Percentiles rank a stretch among this genome's conserved stretches.
Conservation (phyloP, 2,888 invertebrate species). For the Coleophora flavipennella region DNA sequence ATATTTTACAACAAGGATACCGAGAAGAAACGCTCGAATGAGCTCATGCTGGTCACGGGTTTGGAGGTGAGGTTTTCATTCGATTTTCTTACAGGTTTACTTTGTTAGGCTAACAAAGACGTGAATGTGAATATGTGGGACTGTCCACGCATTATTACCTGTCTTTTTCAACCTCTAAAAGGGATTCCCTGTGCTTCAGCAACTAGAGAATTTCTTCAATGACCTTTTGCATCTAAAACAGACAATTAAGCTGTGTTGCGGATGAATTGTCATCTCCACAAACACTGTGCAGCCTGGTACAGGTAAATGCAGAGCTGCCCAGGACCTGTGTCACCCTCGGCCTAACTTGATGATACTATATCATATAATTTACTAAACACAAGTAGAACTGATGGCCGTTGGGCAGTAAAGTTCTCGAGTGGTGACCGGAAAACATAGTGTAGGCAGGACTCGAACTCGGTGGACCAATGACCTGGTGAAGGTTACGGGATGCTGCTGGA, state of each 20-base stretch:
- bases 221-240: background rate
- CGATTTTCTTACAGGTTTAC: background rate
- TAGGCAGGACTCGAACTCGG: too few species aligned
- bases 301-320: too few species aligned
- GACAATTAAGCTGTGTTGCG: background rate
- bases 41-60: slow-evolving; percentile 38
- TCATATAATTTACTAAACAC: too few species aligned
- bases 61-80: slow-evolving; percentile 25
- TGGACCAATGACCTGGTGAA: too few species aligned
- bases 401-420: too few species aligned
- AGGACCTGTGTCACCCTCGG: too few species aligned
- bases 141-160: background rate
- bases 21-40: slow-evolving; percentile 30
- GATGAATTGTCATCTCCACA: too few species aligned
- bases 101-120: background rate
- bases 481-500: too few species aligned
- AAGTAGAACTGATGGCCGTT: too few species aligned
- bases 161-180: background rate
- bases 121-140: background rate
- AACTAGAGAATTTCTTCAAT: background rate
- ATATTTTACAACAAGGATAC: slow-evolving; percentile 35
- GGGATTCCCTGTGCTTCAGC: background rate
- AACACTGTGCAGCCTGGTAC: too few species aligned
- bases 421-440: too few species aligned
- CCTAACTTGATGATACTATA: too few species aligned